Evolutionary conservation across 2,888 invertebrate genomes (phyloP).

Genomic region (Eumerus sabulonum): DNA sequence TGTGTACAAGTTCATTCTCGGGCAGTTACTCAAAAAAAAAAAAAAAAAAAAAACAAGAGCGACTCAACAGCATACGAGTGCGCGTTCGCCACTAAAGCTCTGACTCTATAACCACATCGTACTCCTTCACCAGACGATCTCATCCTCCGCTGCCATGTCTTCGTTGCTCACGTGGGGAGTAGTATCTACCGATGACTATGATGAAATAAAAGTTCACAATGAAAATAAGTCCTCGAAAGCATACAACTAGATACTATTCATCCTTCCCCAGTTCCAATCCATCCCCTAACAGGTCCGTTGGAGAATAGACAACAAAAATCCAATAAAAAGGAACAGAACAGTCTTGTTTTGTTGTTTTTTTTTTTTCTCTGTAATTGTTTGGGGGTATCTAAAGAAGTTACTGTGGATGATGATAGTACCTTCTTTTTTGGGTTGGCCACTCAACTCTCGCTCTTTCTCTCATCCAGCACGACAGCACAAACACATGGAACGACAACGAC

Average conservation of each 20-base stretch:
- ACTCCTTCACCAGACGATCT: slow-evolving; percentile 42
- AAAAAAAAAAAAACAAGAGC: too few relatives aligned
- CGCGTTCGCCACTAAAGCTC: slow-evolving; percentile 44
- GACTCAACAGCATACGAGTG: slow-evolving; percentile 48
- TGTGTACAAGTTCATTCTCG: slow-evolving; percentile 43
- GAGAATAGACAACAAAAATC: neutral
- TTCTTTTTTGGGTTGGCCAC: slow-evolving; percentile 44
- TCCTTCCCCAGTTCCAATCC: slow-evolving; percentile 17
- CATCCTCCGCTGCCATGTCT: slow-evolving; percentile 32
- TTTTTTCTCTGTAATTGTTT: too few relatives aligned
- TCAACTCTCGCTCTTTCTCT: slow-evolving; percentile 41
- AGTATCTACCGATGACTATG: too few relatives aligned
- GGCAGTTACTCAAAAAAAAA: slow-evolving; percentile 64
- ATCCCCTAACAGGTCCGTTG: slow-evolving; percentile 6
- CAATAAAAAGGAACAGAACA: neutral
- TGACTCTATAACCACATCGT: slow-evolving; percentile 21
- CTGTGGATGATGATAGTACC: slow-evolving; percentile 28
- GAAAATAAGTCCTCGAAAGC: slow-evolving; percentile 7
- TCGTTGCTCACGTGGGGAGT: slow-evolving; percentile 28
- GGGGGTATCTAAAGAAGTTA: too few relatives aligned
- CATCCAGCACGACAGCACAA: neutral
- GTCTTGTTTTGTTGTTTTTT: too few relatives aligned
- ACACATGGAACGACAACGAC: too few relatives aligned
- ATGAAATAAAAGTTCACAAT: neutral
- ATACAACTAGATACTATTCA: slow-evolving; percentile 7